Conservation (phyloP, 2,113 vertebrate species). For the Toxotes chatareus region DNA sequence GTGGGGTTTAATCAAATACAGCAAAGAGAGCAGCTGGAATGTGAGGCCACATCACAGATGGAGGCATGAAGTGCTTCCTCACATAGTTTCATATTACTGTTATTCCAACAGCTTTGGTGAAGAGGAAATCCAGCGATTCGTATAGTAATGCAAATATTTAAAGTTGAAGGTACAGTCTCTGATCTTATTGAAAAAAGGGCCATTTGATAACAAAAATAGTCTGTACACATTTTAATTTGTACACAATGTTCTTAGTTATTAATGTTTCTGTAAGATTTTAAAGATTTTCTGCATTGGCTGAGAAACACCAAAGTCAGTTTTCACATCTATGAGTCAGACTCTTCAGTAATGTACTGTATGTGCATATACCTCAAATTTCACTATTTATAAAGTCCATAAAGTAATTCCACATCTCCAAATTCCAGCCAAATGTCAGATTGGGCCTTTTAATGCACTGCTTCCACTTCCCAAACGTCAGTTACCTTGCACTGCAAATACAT, state of each 20-base stretch:
- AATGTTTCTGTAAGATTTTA: conserved; percentile 5
- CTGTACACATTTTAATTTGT: too few species aligned
- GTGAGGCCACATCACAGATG: conserved; percentile 60
- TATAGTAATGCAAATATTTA: conserved; percentile 11
- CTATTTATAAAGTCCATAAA: conserved; percentile 4
- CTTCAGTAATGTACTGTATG: not conserved
- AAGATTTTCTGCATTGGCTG: not conserved
- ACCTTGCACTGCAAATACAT: conserved; percentile 50
- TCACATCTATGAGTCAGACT: not conserved
- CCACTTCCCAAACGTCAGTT: conserved; percentile 51
- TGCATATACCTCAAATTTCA: conserved; percentile 1
- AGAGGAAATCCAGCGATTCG: conserved; percentile 6
- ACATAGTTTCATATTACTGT: conserved; percentile 52
- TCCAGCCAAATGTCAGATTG: conserved; percentile 28
- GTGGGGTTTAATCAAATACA: conserved; percentile 65
- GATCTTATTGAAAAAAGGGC: not conserved
- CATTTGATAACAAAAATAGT: not conserved
- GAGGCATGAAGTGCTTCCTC: conserved; percentile 50
- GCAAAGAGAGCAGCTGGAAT: conserved; percentile 60
- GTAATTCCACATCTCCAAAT: conserved; percentile 44
- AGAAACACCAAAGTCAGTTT: not conserved
- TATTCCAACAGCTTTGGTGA: conserved; percentile 28
- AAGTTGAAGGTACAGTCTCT: not conserved
- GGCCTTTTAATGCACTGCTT: conserved; percentile 22
- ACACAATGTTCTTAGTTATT: not conserved